These are phyloP conservation scores for Temnothorax nylanderi DNA, from an alignment of 1,140 invertebrate species.

Conservation along the genomic window DNA sequence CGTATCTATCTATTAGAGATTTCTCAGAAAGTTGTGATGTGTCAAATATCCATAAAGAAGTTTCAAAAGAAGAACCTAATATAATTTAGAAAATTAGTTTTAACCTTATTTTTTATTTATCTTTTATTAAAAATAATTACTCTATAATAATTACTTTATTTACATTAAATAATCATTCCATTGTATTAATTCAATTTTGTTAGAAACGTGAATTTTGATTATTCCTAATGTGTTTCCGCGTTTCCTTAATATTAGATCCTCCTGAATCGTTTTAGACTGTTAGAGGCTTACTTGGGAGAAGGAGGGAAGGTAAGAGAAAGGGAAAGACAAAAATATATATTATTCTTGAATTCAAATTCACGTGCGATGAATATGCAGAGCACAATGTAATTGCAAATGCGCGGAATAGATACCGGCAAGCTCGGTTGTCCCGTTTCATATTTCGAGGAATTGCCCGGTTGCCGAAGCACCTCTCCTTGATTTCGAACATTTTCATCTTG, in stretches of 20 bases:
- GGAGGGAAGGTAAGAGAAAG: not conserved
- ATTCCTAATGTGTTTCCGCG: not conserved
- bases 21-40: not conserved
- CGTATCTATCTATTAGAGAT: not conserved
- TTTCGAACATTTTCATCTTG: conserved; percentile 58
- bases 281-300: not conserved
- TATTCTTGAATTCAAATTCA: conserved; percentile 59
- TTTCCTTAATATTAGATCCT: not conserved
- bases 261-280: not conserved
- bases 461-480: conserved; percentile 7
- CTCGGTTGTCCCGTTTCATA: conserved; percentile 50
- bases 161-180: not conserved
- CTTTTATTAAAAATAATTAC: not conserved
- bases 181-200: not conserved
- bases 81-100: not conserved
- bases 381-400: conserved; percentile 60
- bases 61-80: not conserved
- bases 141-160: not conserved
- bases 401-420: conserved; percentile 45
- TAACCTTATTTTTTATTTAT: not conserved
- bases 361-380: conserved; percentile 58
- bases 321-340: conserved; percentile 28
- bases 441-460: conserved; percentile 28
- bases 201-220: not conserved
- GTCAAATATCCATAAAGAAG: not conserved